Evolutionary conservation across 1,140 invertebrate species (phyloP).

Genomic region (Catajapyx aquilonaris): DNA sequence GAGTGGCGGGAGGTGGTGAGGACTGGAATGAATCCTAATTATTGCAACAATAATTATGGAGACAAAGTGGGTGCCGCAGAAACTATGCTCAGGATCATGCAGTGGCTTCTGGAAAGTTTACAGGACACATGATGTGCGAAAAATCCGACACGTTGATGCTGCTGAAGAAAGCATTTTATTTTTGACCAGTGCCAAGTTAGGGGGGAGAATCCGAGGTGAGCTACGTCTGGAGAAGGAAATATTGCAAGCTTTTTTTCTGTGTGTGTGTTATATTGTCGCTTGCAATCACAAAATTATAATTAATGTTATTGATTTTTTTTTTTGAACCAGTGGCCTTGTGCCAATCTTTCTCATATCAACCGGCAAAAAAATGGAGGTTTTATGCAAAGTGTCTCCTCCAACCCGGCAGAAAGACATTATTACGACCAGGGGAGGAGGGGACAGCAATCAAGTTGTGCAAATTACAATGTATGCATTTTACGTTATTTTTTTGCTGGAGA

Average conservation of each 20-base stretch:
- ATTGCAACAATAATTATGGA: not conserved
- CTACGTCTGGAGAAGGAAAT: not conserved
- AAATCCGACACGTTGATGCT: not conserved
- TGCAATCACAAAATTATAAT: too few relatives aligned
- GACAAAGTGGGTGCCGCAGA: not conserved
- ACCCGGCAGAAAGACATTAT: too few relatives aligned
- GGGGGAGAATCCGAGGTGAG: not conserved
- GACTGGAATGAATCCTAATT: not conserved
- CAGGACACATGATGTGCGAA: too few relatives aligned
- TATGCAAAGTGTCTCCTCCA: too few relatives aligned
- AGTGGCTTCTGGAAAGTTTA: too few relatives aligned
- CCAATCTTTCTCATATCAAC: too few relatives aligned
- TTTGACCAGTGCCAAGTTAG: not conserved
- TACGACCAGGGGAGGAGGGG: too few relatives aligned
- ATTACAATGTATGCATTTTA: too few relatives aligned
- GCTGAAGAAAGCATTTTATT: not conserved
- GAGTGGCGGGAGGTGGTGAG: not conserved
- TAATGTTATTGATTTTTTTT: not conserved
- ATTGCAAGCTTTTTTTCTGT: not conserved
- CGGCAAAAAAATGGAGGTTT: too few relatives aligned
- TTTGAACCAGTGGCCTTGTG: too few relatives aligned
- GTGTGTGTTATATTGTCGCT: not conserved
- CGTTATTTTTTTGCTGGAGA: too few relatives aligned
- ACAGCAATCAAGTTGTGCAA: too few relatives aligned
- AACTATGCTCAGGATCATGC: not conserved